phyloP scores from a whole-genome alignment of 1,140 invertebrate genomes.

The Solenopsis fugax region DNA sequence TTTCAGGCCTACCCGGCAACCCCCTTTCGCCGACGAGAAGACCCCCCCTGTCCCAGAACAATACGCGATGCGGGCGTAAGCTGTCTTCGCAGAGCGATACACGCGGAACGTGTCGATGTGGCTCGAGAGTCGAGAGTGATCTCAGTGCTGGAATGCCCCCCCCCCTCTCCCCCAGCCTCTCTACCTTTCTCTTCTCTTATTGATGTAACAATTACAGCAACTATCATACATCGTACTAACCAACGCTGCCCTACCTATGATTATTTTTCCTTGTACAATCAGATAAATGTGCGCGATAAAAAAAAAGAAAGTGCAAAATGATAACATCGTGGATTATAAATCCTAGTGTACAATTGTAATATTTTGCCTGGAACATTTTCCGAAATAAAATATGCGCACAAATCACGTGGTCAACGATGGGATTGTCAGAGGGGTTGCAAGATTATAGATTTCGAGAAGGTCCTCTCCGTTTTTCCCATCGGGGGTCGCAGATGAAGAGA shows the following conservation, averaged over 20 bases:
- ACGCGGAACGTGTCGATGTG: constrained; percentile 6
- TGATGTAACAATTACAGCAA: constrained; percentile 31
- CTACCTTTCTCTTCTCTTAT: background rate
- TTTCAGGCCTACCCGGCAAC: constrained; percentile 68
- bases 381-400: constrained; percentile 65
- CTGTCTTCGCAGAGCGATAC: constrained; percentile 46
- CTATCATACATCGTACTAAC: background rate
- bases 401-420: constrained; percentile 69
- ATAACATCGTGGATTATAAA: constrained; percentile 28
- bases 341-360: background rate
- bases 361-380: constrained; percentile 55
- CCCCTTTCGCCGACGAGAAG: background rate
- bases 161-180: too few relatives aligned
- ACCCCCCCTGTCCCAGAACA: background rate
- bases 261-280: background rate
- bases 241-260: background rate
- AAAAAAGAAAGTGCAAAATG: constrained; percentile 22
- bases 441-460: constrained; percentile 76
- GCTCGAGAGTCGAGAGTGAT: background rate
- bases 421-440: constrained; percentile 51
- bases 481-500: constrained; percentile 61
- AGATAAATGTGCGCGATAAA: constrained; percentile 32
- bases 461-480: constrained; percentile 62
- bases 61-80: constrained; percentile 37
- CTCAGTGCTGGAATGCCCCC: background rate